Base-by-base conservation (phyloP, 2,113 vertebrate species). In the Azemiops feae region DNA sequence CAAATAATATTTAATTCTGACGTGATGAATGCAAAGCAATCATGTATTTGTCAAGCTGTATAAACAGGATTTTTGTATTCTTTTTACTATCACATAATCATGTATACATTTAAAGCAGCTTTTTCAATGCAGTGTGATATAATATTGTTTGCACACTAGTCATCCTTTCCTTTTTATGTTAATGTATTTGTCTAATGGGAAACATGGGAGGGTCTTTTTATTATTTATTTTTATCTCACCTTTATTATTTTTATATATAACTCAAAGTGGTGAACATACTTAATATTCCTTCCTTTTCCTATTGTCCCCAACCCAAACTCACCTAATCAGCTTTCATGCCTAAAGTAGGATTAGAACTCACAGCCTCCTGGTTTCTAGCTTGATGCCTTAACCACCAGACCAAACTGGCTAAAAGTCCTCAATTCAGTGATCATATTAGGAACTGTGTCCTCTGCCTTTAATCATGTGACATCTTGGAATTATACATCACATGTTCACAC, bases 1-100 rank as follows among this genome's bases (percentile, higher is more conserved):
- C 39, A 58, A 20, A 89, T 86, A 55, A 30, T 50, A 39, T 45
- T 86, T 16, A 52, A 74, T 81, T 85, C 53, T 85, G 7, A 11
- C 34, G 9, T 57, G 11, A 64, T 64, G 81, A 53, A 30, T 23
- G 23, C 22, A n/a, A 95, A 94, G 4, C 64, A 94, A 90, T 92
- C 86, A 45, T 53, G 4, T 20, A 69, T 69, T 69, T 69, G 14
- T 34, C 34, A 1, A 43, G 34, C 74, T 81, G 7, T 43, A 81
- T 39, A 81, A 39, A 81, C 20, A 22, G 18, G 34, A 81, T 43
- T 81, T 81, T 81, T 43, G 18, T 81, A 39, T 81, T 81, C 18
- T 20, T 81, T 81, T 22, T 18, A 81, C 16, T 20, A 81, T 81
- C 30, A n/a, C 1, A 22, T 22, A 39, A 81, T 54, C 14, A 54